Evolutionary conservation across 2,888 invertebrate species (phyloP).

Genomic region (Acronicta leporina): DNA sequence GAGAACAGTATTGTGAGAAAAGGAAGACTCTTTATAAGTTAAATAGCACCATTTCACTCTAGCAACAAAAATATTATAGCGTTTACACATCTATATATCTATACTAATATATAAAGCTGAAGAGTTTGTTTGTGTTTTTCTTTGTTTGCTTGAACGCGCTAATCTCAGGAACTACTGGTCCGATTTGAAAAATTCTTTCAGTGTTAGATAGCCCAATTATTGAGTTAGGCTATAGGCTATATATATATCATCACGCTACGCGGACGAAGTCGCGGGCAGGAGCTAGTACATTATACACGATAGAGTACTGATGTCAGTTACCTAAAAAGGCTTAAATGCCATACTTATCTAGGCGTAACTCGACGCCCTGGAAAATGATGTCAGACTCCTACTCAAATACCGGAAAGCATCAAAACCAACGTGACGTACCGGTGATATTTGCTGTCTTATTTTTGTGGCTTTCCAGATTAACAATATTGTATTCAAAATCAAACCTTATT

Average conservation of each 20-base stretch:
- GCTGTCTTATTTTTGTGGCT: constrained; percentile 28
- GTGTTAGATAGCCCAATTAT: too few relatives aligned
- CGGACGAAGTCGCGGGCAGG: too few relatives aligned
- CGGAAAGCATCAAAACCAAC: constrained; percentile 51
- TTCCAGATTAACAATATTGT: constrained; percentile 14
- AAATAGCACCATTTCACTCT: not conserved
- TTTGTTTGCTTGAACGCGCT: too few relatives aligned
- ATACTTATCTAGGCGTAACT: constrained; percentile 24
- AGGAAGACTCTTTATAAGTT: too few relatives aligned
- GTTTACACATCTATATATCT: not conserved
- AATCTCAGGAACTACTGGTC: too few relatives aligned
- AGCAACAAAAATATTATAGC: not conserved
- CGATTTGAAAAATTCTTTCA: too few relatives aligned
- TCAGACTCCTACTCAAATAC: constrained; percentile 31
- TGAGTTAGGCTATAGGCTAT: too few relatives aligned
- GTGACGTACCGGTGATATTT: constrained; percentile 38
- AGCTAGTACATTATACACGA: too few relatives aligned
- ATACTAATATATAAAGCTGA: too few relatives aligned
- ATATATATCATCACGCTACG: too few relatives aligned
- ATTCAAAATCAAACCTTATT: constrained; percentile 24
- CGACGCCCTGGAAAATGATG: constrained; percentile 31
- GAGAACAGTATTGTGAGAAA: too few relatives aligned
- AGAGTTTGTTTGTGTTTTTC: too few relatives aligned
- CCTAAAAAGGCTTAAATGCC: constrained; percentile 12
- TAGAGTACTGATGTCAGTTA: constrained; percentile 1